Percentiles rank a stretch among this genome's conserved stretches.
phyloP scores from a whole-genome alignment of 37 sponge, comb jelly and placozoan species.

The Geodia barretti region DNA sequence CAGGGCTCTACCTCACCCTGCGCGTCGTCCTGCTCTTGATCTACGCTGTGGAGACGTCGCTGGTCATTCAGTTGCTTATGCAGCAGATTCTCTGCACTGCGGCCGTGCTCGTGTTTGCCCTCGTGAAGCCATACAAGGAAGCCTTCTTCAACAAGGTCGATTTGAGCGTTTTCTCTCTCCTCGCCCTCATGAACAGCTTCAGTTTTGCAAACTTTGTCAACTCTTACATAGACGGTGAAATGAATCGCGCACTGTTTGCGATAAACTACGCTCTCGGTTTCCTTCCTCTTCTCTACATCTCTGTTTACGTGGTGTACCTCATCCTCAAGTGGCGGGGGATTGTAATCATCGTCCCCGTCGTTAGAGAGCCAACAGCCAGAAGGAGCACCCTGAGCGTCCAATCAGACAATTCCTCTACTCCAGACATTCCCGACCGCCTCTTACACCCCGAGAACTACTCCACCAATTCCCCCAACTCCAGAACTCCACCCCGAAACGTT shows the following conservation, averaged over 20 bases:
- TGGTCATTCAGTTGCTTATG: background rate
- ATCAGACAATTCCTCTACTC: background rate
- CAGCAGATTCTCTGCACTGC: conserved; percentile 15
- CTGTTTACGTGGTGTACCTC: background rate
- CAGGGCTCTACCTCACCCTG: conserved; percentile 27
- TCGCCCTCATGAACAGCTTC: conserved; percentile 10
- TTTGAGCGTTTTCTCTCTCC: conserved; percentile 7
- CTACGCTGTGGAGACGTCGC: background rate
- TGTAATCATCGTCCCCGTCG: background rate
- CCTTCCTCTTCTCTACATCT: conserved; percentile 44
- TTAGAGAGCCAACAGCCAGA: background rate
- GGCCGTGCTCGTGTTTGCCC: conserved; percentile 9
- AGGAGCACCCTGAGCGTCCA: background rate
- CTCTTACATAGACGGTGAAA: background rate
- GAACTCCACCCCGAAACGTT: no score
- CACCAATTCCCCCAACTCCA: background rate
- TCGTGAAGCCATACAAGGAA: conserved; percentile 42
- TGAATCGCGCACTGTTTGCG: background rate
- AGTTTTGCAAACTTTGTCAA: conserved; percentile 12
- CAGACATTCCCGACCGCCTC: conserved; percentile 24
- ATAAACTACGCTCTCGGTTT: conserved; percentile 34
- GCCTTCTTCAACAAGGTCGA: conserved; percentile 45
- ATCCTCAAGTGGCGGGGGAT: conserved; percentile 9
- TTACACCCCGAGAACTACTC: conserved; percentile 27
- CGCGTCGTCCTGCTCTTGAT: conserved; percentile 25